A percentile compares a stretch with the other conserved stretches of the same genome.
Conservation (phyloP, 2,888 invertebrate species). For the Seladonia tumulorum region DNA sequence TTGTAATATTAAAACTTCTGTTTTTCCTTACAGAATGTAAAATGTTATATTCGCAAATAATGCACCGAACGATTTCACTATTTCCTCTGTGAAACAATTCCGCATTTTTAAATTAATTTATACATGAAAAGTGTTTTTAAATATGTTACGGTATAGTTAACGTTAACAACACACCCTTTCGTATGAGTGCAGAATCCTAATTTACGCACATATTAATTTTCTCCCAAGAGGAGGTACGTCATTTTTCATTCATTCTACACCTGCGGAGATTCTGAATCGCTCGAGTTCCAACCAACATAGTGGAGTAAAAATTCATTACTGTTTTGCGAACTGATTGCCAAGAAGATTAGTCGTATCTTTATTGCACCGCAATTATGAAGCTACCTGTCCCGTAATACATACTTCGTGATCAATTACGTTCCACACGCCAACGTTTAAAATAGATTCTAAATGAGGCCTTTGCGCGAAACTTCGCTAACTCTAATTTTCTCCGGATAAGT, state of each 20-base stretch:
- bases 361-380: constrained; percentile 46
- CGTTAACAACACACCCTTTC: background rate
- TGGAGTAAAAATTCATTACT: constrained; percentile 42
- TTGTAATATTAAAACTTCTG: too few species aligned
- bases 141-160: background rate
- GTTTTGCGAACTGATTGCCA: constrained; percentile 11
- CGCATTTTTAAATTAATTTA: too few species aligned
- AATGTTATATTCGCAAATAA: too few species aligned
- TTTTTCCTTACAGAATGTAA: too few species aligned
- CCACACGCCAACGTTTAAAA: constrained; percentile 28
- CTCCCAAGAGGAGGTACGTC: background rate
- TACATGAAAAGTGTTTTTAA: too few species aligned
- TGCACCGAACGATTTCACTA: too few species aligned
- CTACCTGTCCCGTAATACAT: constrained; percentile 23
- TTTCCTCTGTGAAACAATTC: too few species aligned
- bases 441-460: constrained; percentile 39
- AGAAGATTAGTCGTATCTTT: constrained; percentile 47
- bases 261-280: background rate
- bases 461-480: constrained; percentile 17
- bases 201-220: background rate
- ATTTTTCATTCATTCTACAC: constrained; percentile 33
- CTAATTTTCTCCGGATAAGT: background rate
- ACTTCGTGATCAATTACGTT: constrained; percentile 42
- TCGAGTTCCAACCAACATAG: background rate
- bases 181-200: too few species aligned